These are phyloP conservation scores for Nysson spinosus DNA, from an alignment of 2,888 invertebrate genomes.

Conservation along the genomic window DNA sequence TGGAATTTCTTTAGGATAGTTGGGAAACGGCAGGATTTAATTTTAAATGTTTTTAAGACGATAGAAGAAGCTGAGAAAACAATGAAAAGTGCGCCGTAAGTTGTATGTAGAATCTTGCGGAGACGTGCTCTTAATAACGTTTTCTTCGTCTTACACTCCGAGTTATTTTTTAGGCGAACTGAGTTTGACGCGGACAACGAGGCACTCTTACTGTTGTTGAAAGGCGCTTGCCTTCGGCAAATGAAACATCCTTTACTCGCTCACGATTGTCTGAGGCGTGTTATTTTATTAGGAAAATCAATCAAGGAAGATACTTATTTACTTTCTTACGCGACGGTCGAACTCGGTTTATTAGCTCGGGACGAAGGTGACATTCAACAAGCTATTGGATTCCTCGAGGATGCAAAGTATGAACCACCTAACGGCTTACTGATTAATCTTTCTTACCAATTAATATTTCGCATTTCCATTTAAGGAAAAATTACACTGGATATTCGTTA, in stretches of 20 bases:
- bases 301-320: constrained; percentile 91
- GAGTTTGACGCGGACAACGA: constrained; percentile 85
- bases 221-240: constrained; percentile 89
- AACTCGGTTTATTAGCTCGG: constrained; percentile 89
- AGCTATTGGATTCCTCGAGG: constrained; percentile 86
- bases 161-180: constrained; percentile 61
- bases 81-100: constrained; percentile 63
- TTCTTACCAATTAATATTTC: constrained; percentile 1
- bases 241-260: constrained; percentile 89
- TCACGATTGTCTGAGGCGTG: constrained; percentile 84
- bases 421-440: not conserved
- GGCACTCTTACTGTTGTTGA: constrained; percentile 86
- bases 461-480: constrained; percentile 81
- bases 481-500: constrained; percentile 91
- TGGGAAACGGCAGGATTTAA: constrained; percentile 83
- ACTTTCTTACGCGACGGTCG: constrained; percentile 91
- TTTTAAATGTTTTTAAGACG: constrained; percentile 82
- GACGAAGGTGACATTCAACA: constrained; percentile 83
- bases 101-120: constrained; percentile 5
- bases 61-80: constrained; percentile 79
- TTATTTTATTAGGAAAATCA: constrained; percentile 83
- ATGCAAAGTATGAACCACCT: constrained; percentile 91
- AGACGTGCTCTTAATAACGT: not conserved
- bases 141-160: too few relatives aligned
- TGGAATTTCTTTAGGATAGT: constrained; percentile 95